Evolutionary conservation across 2,888 invertebrate genomes (phyloP), one percentile per base, ranked within the genome.

Genomic region (Oxyscelio sp.): DNA sequence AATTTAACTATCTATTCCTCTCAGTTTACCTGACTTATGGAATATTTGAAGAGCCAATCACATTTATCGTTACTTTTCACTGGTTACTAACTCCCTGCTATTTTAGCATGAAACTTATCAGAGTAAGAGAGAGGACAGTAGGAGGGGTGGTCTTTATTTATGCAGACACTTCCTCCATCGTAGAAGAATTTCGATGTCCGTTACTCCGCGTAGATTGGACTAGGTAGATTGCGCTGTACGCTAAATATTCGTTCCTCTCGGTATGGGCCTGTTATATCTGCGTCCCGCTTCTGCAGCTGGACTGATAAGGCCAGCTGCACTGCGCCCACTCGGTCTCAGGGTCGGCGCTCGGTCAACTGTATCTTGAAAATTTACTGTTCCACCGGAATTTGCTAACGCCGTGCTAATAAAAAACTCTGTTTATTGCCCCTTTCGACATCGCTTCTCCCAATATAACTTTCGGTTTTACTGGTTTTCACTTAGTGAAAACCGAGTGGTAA

Each of bases 231-330:
- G 3, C 6, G 6, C 27, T 27, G 68, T 50, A 17, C 78, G n/a
- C 79, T 85, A 86, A 85, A 88, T 87, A 82, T 85, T 63, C 59
- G 27, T 27, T 27, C 6, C 27, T 66, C 61, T 70, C 58, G 54
- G 38, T 19, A 38, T 40, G 21, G 43, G 43, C 9, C 61, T 21
- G 61, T 43, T 63, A 70, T 70, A 78, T 78, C 78, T 31, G 31
- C 54, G 61, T 54, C 19, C 54, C 50, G 40, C 70, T 59, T 21
- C 45, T 61, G 45, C 61, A 43, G 17, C 22, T 45, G 22, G 54
- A 8, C 19, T 61, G 70, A 70, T 78, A 78, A 78, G 54, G 48
- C 31, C 19, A n/a, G 19, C 34, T 24, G 59, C 77, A 56, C 38
- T 58, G 52, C n/a, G n/a, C n/a, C n/a, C n/a, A n/a, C n/a, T n/a